A percentile compares a stretch with the other conserved stretches of the same genome.
Conservation (phyloP, 2,888 invertebrate genomes). For the Rhimphoctona megacephalus region DNA sequence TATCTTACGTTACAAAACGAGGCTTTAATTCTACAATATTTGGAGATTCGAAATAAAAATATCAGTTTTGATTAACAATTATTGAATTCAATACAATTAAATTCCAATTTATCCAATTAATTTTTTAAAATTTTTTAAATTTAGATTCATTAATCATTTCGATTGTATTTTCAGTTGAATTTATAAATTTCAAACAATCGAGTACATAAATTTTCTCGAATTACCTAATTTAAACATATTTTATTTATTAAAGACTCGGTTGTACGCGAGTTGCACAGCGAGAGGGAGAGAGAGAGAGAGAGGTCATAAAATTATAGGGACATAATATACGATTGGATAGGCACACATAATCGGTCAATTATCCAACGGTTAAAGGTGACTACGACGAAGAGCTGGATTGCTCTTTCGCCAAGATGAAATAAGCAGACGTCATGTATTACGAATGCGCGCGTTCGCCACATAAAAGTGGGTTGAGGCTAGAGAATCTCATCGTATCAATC, state of each 20-base stretch:
- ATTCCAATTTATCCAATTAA: too few species aligned
- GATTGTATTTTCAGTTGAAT: background rate
- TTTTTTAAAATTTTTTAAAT: background rate
- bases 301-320: conserved; percentile 16
- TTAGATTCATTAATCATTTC: background rate
- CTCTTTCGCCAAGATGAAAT: conserved; percentile 48
- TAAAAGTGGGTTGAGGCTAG: conserved; percentile 81
- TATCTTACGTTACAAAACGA: conserved; percentile 29
- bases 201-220: background rate
- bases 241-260: background rate
- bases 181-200: background rate
- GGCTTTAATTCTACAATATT: conserved; percentile 9
- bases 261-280: background rate
- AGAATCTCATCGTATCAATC: conserved; percentile 65
- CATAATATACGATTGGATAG: conserved; percentile 41
- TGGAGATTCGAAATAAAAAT: conserved; percentile 11
- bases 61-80: background rate
- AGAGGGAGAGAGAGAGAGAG: conserved; percentile 13
- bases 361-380: conserved; percentile 64
- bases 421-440: conserved; percentile 48
- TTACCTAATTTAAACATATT: background rate
- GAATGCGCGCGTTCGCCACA: conserved; percentile 47
- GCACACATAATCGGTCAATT: conserved; percentile 60
- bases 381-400: conserved; percentile 26
- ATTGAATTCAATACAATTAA: too few species aligned